Conservation (phyloP, 2,113 vertebrate genomes). For the Mus musculus region GRCm39 chr13:43334501-43335000, state of each 20-base stretch:
- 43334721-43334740: neutral
- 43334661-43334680: neutral
- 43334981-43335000: neutral
- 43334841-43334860: no score
- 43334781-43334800: neutral
- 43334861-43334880: neutral
- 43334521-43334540: no score
- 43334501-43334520: no score
- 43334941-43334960: neutral
- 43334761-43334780: neutral
- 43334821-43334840: neutral
- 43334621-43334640: no score
- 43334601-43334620: no score
- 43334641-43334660: neutral
- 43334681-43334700: neutral
- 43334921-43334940: neutral
- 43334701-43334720: neutral
- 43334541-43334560: no score
- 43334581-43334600: no score
- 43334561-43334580: no score
- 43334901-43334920: neutral
- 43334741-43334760: neutral
- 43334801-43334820: neutral
- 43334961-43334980: neutral
- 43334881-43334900: neutral